Base-by-base conservation (phyloP, 92 coral and sea anemone genomes). In the Zoanthus solanderi region DNA sequence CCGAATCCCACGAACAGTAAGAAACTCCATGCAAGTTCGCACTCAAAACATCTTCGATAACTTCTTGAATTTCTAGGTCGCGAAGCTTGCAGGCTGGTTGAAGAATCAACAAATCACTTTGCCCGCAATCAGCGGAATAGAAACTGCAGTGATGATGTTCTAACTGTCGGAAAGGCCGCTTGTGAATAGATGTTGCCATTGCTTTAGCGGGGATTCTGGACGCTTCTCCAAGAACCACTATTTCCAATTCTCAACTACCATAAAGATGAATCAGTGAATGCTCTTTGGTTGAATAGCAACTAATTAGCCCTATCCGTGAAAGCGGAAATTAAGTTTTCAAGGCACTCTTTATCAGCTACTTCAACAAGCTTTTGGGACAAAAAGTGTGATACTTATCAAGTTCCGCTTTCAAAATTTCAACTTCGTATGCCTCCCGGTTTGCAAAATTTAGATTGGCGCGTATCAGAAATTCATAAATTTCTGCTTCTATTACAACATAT, bases 61-160 rank as follows among this genome's bases (percentile, higher is more conserved):
- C 88, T 17, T 91, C 87, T 82, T 95, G 98, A 29, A 95, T 93
- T 75, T 93, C 92, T 56, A 95, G 86, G 82, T 95, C 98, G 61
- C 90, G 98, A 29, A 95, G 93, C 74, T 92, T 89, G n/a, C 98
- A 95, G 18, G 98, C 98, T 0, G 98, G 98, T 73, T 95, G 98
- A 31, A 95, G 93, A 60, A 95, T 93, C 28, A 91, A 75, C 48
- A 95, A 78, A 52, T 91, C 94, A 12, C 78, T 90, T 23, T 88
- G 72, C 10, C 86, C 74, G 65, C 53, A 78, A 30, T 78, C 61
- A 46, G 76, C 6, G 32, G 92, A 23, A 10, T 47, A 82, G 37
- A 46, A n/a, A 44, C 15, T 65, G 67, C 29, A 15, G 1, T 34
- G 84, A 46, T 47, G 73, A 10, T 23, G 83, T 71, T 79, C 61